These are phyloP conservation scores for Apodemia duryi DNA, from an alignment of 2,888 invertebrate species.

Conservation along the genomic window DNA sequence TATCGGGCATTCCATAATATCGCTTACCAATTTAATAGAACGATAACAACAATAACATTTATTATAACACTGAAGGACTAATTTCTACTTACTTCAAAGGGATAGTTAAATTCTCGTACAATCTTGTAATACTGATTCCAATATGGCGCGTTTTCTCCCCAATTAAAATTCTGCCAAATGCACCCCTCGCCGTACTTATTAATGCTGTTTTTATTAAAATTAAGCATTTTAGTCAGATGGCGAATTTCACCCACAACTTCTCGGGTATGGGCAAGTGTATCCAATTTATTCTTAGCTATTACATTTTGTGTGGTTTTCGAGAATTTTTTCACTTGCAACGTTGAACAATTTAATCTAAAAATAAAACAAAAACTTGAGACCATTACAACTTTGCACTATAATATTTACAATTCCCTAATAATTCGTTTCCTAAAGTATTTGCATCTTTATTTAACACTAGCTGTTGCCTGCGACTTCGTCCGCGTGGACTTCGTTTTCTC, in stretches of 20 bases:
- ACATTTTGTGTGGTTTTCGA: conserved; percentile 60
- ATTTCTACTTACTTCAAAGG: conserved; percentile 53
- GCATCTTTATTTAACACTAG: no score
- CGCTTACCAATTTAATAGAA: no score
- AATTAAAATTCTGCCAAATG: conserved; percentile 63
- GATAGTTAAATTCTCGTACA: conserved; percentile 59
- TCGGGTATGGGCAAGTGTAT: conserved; percentile 49
- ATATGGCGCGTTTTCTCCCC: conserved; percentile 70
- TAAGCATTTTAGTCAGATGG: conserved; percentile 54
- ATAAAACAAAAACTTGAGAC: not conserved
- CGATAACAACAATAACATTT: no score
- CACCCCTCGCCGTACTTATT: conserved; percentile 30
- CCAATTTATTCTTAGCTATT: conserved; percentile 55
- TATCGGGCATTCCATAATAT: no score
- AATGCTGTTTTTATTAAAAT: conserved; percentile 45
- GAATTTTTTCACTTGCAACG: conserved; percentile 59
- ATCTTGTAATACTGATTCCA: conserved; percentile 70
- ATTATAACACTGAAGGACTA: not conserved
- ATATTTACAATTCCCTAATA: no score
- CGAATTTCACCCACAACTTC: conserved; percentile 60
- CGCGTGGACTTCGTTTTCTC: no score
- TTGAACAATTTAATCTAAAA: conserved; percentile 65
- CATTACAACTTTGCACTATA: not conserved
- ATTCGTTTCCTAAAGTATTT: no score
- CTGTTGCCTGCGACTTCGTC: no score